Conservation (phyloP, 1,140 invertebrate genomes). For the Zaprionus kolodkinae region DNA sequence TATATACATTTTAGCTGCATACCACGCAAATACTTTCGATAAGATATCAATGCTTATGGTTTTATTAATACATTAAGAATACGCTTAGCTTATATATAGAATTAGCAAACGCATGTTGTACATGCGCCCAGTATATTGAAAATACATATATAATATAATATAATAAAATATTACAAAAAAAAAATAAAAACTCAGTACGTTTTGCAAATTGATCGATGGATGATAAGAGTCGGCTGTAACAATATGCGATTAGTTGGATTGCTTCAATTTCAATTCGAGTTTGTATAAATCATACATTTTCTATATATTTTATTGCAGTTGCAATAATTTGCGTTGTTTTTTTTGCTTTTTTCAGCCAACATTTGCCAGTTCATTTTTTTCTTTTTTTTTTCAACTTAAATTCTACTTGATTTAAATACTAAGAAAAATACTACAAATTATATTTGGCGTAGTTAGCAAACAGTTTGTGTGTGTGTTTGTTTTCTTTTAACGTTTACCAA, state of each 20-base stretch:
- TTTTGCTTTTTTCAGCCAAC: not conserved
- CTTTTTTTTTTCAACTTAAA: too few species aligned
- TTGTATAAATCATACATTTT: not conserved
- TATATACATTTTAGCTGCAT: constrained; percentile 72
- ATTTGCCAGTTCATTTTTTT: not conserved
- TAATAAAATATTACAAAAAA: too few species aligned
- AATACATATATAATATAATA: not conserved
- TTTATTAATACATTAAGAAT: constrained; percentile 54
- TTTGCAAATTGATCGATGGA: constrained; percentile 22
- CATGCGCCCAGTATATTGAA: constrained; percentile 47
- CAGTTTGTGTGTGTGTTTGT: constrained; percentile 23
- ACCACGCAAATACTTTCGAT: constrained; percentile 68
- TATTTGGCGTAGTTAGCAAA: constrained; percentile 60
- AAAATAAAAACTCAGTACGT: constrained; percentile 42
- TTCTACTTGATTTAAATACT: constrained; percentile 6
- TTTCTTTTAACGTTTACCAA: constrained; percentile 48
- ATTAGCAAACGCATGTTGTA: constrained; percentile 67
- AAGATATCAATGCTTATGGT: constrained; percentile 55
- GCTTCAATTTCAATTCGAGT: not conserved
- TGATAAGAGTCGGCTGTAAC: constrained; percentile 12
- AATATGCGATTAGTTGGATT: not conserved
- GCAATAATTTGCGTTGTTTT: not conserved
- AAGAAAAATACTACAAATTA: constrained; percentile 52
- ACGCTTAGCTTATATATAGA: constrained; percentile 30
- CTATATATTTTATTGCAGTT: not conserved